These are phyloP conservation scores for Dendrocincla tyrannina DNA, from an alignment of 2,797 vertebrate genomes.

Conservation along the genomic window DNA sequence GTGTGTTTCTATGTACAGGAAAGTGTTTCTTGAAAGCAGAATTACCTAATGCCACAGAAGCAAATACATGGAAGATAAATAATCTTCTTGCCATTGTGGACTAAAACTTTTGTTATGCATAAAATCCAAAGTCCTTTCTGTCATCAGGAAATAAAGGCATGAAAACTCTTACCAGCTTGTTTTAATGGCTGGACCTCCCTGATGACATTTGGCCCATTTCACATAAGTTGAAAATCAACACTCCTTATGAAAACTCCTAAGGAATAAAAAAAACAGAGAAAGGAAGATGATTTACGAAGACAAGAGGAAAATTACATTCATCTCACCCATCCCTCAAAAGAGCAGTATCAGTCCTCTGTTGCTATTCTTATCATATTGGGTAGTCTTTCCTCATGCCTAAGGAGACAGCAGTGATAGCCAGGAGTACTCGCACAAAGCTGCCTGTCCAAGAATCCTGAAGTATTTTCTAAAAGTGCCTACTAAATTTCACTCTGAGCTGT, in stretches of 20 bases:
- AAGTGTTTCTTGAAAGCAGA: neutral
- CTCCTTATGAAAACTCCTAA: neutral
- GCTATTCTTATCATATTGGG: neutral
- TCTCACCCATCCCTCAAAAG: neutral
- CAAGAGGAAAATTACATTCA: neutral
- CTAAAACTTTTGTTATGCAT: neutral
- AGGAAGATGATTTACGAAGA: neutral
- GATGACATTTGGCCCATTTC: neutral
- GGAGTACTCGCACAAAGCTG: neutral
- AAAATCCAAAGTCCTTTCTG: neutral
- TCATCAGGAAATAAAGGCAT: neutral
- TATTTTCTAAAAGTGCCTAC: slow-evolving; percentile 1
- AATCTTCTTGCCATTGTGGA: neutral
- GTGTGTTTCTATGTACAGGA: neutral
- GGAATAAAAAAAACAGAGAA: neutral
- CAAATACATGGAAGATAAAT: neutral
- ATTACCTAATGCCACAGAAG: neutral
- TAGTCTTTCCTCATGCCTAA: neutral
- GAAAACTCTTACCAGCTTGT: neutral
- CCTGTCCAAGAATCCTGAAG: neutral
- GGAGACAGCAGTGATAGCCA: neutral
- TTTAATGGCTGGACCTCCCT: neutral
- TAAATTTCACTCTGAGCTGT: slow-evolving; percentile 1
- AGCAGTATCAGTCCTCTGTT: neutral
- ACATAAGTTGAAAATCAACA: neutral